Base-by-base conservation (phyloP, 2,113 vertebrate species). In the Lanius ludovicianus region DNA sequence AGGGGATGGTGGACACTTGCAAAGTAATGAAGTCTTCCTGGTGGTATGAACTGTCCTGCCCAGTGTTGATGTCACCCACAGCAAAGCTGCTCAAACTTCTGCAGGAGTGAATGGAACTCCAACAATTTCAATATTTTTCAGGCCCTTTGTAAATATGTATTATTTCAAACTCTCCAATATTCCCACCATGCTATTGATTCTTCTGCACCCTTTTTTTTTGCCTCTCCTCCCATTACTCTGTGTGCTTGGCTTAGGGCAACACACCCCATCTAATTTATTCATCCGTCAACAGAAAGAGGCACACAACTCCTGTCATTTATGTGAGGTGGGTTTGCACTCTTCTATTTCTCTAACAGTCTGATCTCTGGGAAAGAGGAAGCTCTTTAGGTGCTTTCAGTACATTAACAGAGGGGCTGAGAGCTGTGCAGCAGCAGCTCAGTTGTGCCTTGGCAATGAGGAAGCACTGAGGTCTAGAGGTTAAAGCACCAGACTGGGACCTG, bases 281-380 rank as follows among this genome's bases (percentile, higher is more conserved):
- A 47, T 4, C 3, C 2, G 4, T n/a, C 11, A 35, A 17, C 5
- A 7, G 30, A 60, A 53, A 64, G 9, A 42, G 2, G 0, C 2
- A 35, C 30, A 28, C 0, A 0, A 5, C 11, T 67, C 20, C 41
- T 17, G 28, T 16, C 8, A 7, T 31, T 89, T 22, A 17, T 20
- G 6, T 37, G 37, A 62, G 5, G 8, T 39, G 56, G 5, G 9
- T 15, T 71, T 82, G 23, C 15, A 41, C 42, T 13, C 7, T 24
- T 47, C n/a, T 55, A 1, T 55, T 30, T 37, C 7, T 1, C 27
- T 44, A n/a, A 25, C 14, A 49, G 17, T 12, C 20, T 30, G 15
- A 20, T 60, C 23, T 56, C n/a, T 78, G 30, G 15, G 56, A 68
- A 79, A 9, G 27, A 63, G 4, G n/a, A 75, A 70, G 25, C n/a